Conservation (phyloP, 2,888 invertebrate genomes). For the Octodonta nipae region DNA sequence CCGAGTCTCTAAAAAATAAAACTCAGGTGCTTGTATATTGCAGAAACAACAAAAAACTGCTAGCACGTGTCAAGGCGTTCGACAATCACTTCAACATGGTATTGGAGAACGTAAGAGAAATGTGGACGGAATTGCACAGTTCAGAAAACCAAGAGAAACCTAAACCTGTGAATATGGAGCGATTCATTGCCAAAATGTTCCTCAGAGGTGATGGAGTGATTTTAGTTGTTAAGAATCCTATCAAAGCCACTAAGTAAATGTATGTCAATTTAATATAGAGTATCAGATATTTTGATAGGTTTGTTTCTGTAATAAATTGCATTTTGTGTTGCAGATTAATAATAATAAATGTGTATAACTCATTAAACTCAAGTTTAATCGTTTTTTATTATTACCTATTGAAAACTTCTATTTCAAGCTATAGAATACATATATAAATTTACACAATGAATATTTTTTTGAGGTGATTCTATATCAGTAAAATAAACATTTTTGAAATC, state of each 20-base stretch:
- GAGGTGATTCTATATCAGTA: no score
- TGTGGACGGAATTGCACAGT: constrained; percentile 98
- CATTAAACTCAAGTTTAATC: no score
- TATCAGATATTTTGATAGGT: no score
- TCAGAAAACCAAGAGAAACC: constrained; percentile 93
- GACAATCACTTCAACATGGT: constrained; percentile 99
- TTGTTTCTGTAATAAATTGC: no score
- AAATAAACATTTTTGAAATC: no score
- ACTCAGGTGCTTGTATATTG: constrained; percentile 96
- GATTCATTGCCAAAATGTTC: constrained; percentile 99
- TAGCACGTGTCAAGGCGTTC: constrained; percentile 91
- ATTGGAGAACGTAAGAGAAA: constrained; percentile 96
- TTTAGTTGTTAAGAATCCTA: constrained; percentile 86
- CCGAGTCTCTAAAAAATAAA: constrained; percentile 96
- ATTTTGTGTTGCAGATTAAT: no score
- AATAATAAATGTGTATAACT: no score
- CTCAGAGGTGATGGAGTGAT: constrained; percentile 98
- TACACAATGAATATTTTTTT: no score
- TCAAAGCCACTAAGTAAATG: constrained; percentile 42
- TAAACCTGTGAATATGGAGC: constrained; percentile 84
- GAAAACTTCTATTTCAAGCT: no score
- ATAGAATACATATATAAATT: no score
- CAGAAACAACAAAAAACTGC: constrained; percentile 92
- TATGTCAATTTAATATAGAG: no score
- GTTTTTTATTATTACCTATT: no score